These are phyloP conservation scores for Ceuthmochares aereus DNA, from an alignment of 2,113 vertebrate species.

Conservation along the genomic window DNA sequence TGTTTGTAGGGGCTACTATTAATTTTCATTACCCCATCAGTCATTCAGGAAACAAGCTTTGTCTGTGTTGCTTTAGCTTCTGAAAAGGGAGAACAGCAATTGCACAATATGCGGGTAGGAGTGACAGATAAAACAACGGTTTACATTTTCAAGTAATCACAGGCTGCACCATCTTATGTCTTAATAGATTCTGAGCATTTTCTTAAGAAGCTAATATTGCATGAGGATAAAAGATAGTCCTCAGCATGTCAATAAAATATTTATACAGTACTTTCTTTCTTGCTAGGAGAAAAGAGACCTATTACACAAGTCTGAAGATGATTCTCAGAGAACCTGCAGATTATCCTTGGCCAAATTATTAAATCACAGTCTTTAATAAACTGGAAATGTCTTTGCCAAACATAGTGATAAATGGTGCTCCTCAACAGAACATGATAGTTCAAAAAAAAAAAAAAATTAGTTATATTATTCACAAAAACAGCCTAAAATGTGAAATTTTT, in stretches of 20 bases:
- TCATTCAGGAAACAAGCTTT: constrained; percentile 42
- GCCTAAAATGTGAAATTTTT: neutral
- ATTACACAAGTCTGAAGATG: neutral
- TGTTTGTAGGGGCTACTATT: neutral
- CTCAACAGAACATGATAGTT: neutral
- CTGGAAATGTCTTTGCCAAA: constrained; percentile 7
- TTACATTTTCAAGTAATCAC: neutral
- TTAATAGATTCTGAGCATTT: neutral
- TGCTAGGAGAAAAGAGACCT: neutral
- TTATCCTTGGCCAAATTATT: constrained; percentile 41
- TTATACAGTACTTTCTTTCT: neutral
- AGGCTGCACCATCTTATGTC: neutral
- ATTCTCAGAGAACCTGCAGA: neutral
- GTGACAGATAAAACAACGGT: constrained; percentile 1
- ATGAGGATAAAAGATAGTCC: neutral
- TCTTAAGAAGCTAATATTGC: neutral
- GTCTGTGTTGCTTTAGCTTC: neutral
- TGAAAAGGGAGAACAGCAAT: constrained; percentile 7
- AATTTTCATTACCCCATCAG: constrained; percentile 8
- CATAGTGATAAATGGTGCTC: neutral
- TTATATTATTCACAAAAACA: neutral
- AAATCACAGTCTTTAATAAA: constrained; percentile 38
- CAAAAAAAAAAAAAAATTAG: neutral
- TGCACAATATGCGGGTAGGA: neutral
- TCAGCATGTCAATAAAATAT: neutral